Base-by-base conservation (phyloP, 2,888 invertebrate species). In the Gibbula magus region DNA sequence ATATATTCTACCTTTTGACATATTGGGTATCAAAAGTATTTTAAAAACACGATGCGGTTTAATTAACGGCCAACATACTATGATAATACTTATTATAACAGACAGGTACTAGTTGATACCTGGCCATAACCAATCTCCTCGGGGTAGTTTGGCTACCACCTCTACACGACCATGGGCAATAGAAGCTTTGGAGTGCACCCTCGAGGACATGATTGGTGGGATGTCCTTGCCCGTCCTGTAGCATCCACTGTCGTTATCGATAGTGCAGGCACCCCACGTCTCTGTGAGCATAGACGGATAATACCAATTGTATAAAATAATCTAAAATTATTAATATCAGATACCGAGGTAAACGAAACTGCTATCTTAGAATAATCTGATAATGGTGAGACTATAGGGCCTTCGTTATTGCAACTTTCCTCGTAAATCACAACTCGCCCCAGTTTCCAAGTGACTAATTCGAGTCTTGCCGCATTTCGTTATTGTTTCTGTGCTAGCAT, bases 41-140 rank as follows among this genome's bases (percentile, higher is more conserved):
- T 5, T 25, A 16, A 3, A 66, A 18, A 61, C 13, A 10, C 18
- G 13, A 52, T 52, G 18, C 10, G 18, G 13, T 52, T 10, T 16
- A 18, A 52, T 16, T 5, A 18, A 54, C 18, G 0, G 16, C 56
- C 10, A 25, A 2, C 16, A 25, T n/a, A 22, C 25, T 18, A 56
- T 56, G 20, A 18, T 25, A 22, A 29, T 61, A 54, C 18, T 54
- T n/a, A 20, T 18, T 16, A 10, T 29, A 20, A 66, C 7, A 20
- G 18, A 13, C 29, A 13, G n/a, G n/a, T 22, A 67, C 25, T 35
- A 8, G 20, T 5, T n/a, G 85, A 95, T 94, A 61, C 95, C 95
- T 61, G 94, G 94, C 94, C 95, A 95, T 10, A 95, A 89, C 96
- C 96, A 96, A 91, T 96, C 95, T 18, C 96, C 96, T 29, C 94